Percentiles rank a stretch among this genome's conserved stretches.
Evolutionary conservation across 1,140 invertebrate genomes (phyloP).

Genomic region (Scaptodrosophila lebanonensis): DNA sequence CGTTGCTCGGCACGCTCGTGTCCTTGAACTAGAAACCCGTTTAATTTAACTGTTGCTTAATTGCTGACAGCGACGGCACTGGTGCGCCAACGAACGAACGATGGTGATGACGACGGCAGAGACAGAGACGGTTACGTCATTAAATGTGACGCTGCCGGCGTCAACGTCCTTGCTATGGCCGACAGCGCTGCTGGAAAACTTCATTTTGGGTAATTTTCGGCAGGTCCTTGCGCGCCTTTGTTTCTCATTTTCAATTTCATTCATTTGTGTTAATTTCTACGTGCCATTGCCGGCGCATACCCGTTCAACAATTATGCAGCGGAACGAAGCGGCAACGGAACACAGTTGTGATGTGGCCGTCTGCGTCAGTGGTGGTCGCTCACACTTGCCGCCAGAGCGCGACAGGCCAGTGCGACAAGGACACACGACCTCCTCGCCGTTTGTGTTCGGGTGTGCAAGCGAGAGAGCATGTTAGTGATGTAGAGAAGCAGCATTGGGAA

Average conservation of each 20-base stretch:
- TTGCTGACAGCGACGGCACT: conserved; percentile 58
- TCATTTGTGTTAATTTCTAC: conserved; percentile 65
- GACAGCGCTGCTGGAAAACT: conserved; percentile 48
- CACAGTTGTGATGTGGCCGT: conserved; percentile 1
- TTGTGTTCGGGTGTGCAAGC: conserved; percentile 1
- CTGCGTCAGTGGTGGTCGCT: conserved; percentile 23
- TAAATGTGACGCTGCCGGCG: conserved; percentile 35
- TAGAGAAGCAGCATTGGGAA: background rate
- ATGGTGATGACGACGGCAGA: conserved; percentile 42
- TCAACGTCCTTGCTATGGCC: conserved; percentile 6
- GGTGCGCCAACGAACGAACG: no score
- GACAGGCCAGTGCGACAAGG: conserved; percentile 8
- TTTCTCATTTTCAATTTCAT: conserved; percentile 73
- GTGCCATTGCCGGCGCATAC: conserved; percentile 43
- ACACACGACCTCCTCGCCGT: background rate
- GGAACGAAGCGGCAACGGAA: conserved; percentile 30
- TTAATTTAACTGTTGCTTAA: conserved; percentile 77
- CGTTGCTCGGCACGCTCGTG: conserved; percentile 42
- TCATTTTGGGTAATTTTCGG: conserved; percentile 69
- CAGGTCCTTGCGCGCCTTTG: conserved; percentile 37
- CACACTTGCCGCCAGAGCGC: conserved; percentile 5
- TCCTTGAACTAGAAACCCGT: conserved; percentile 77
- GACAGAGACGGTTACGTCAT: conserved; percentile 46
- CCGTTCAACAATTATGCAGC: conserved; percentile 38
- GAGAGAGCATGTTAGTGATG: no score